A percentile compares a stretch with the other conserved stretches of the same genome.
phyloP scores from a whole-genome alignment of 2,888 invertebrate genomes.

The Mythimna lalbum region DNA sequence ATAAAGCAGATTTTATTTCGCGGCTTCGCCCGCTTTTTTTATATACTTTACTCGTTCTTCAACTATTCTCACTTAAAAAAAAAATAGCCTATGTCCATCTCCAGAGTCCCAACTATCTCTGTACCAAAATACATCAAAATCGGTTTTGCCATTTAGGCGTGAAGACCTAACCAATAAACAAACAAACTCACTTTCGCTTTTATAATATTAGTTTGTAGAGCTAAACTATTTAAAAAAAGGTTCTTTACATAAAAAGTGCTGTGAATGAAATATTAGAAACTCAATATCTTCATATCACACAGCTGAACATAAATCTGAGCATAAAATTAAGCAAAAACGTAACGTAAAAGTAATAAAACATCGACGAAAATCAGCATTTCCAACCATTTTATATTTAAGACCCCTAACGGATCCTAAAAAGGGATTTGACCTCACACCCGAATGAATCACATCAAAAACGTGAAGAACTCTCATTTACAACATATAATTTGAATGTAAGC shows the following conservation, averaged over 20 bases:
- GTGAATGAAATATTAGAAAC: slow-evolving; percentile 5
- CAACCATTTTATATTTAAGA: slow-evolving; percentile 35
- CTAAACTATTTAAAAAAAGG: too few species aligned
- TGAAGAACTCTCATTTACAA: slow-evolving; percentile 49
- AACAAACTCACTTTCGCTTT: too few species aligned
- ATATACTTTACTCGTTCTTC: too few species aligned
- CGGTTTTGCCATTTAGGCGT: too few species aligned
- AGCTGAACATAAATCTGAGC: slow-evolving; percentile 15
- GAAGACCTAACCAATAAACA: too few species aligned
- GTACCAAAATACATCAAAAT: too few species aligned
- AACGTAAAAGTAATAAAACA: slow-evolving; percentile 24
- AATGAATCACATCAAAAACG: slow-evolving; percentile 50
- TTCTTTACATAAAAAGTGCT: neutral
- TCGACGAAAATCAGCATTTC: slow-evolving; percentile 39
- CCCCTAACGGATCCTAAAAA: slow-evolving; percentile 40
- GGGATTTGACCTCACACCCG: slow-evolving; percentile 50
- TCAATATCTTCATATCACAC: slow-evolving; percentile 2
- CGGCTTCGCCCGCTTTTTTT: too few species aligned
- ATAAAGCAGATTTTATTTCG: neutral
- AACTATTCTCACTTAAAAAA: too few species aligned
- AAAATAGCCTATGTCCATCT: too few species aligned
- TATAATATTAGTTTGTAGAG: too few species aligned
- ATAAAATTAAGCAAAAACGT: slow-evolving; percentile 7
- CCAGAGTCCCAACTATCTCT: too few species aligned
- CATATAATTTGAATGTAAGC: slow-evolving; percentile 46